Percentiles rank a stretch among this genome's conserved stretches.
phyloP scores from a whole-genome alignment of 2,797 vertebrate species.

The Bovichtus variegatus region DNA sequence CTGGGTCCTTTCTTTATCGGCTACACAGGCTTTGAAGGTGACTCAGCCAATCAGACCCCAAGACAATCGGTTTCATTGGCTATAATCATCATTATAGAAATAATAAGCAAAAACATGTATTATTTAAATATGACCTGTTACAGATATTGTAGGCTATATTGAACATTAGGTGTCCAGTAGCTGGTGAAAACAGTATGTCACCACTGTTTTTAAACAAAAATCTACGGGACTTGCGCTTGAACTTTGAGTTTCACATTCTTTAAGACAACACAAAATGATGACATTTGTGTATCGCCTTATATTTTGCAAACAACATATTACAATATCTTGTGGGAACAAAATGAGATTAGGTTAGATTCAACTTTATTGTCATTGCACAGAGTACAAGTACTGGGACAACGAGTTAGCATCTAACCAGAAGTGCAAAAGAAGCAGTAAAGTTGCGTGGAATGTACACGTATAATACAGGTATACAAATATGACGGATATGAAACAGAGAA shows the following conservation, averaged over 20 bases:
- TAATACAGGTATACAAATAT: no score
- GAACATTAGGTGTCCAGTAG: no score
- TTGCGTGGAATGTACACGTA: no score
- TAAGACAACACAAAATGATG: no score
- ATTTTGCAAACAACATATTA: not conserved
- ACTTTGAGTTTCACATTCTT: not conserved
- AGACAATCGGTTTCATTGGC: not conserved
- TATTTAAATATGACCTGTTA: not conserved
- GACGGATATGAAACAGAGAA: no score
- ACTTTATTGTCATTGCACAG: no score
- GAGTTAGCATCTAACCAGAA: constrained; percentile 7
- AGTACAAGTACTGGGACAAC: no score
- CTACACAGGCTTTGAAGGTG: not conserved
- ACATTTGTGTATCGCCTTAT: not conserved
- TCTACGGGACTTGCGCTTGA: not conserved
- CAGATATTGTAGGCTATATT: no score
- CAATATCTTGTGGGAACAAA: not conserved
- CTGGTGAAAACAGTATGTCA: no score
- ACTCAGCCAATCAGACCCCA: constrained; percentile 10
- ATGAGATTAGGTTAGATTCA: no score
- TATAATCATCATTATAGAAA: not conserved
- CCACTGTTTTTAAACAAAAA: not conserved
- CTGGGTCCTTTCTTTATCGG: constrained; percentile 33
- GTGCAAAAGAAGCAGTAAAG: constrained; percentile 36
- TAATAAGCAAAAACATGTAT: not conserved